Evolutionary conservation across 1,140 invertebrate species (phyloP), one percentile per base, ranked within the genome.

Genomic region (Ruditapes philippinarum): DNA sequence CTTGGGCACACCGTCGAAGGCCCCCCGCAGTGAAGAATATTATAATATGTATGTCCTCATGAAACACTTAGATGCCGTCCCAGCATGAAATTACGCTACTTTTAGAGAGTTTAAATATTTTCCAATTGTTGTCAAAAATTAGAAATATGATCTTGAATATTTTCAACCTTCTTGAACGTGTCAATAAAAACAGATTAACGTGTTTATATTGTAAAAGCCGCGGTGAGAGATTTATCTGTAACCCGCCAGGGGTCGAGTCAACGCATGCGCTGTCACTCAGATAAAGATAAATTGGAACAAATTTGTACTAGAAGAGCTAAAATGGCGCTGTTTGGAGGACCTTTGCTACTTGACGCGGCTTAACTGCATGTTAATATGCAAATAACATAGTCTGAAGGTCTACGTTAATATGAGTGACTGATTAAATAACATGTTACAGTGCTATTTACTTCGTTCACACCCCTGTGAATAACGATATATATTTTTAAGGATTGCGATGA

Each of bases 81-180:
- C 74, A 78, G 74, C 74, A 5, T 49, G 74, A 78, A 12, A 78
- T 22, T 51, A 54, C 45, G 28, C 22, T 51, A 36, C 45, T 33
- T 45, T 11, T 49, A 22, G 31, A 54, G 54, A 36, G 45, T 82
- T 65, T 65, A 40, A 82, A 82, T 82, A 49, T 31, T 45, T 65
- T 45, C 1, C 36, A 31, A 82, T 82, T 82, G 80, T 82, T 68
- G 60, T 51, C 60, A 70, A 85, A 74, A 74, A 85, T 85, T 68
- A 70, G 82, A 74, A 85, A 85, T 85, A 85, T 85, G 82, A 85
- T 85, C 82, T 85, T 85, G 82, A 85, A 85, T 85, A 85, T 85
- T 74, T 74, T 42, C 12, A 57, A 38, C 38, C 65, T 74, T 42
- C 49, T 74, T 51, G 28, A 40, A 54, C 49, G 65, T 85, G 45